Evolutionary conservation across 2,113 vertebrate species (phyloP), one percentile per base, ranked within the genome.

Genomic region (Thunnus thynnus): DNA sequence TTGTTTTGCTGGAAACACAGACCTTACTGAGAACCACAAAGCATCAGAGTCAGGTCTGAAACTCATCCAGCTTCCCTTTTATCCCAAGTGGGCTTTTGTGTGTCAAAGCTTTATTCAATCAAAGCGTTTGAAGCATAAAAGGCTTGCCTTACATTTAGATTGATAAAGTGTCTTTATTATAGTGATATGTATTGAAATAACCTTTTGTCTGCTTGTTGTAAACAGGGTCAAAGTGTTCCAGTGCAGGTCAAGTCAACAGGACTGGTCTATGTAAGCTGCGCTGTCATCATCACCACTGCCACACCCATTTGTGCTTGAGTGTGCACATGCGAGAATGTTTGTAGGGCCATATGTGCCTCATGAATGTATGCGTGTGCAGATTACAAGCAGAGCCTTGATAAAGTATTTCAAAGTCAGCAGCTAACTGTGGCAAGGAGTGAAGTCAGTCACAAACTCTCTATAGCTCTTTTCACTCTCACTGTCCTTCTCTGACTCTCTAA

Each of bases 331-430:
- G 13, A 65, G n/a, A n/a, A 20, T 55, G 54, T 55, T 55, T 55
- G 54, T 55, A 9, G 54, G 54, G 54, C 6, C 54, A 55, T n/a
- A 55, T 55, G 7, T 55, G 16, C 11, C 4, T 55, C 9, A 20
- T 55, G 52, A 20, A 55, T 36, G 20, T 20, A 55, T 55, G 51
- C n/a, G 51, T 13, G 51, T 54, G n/a, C 25, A 30, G 58, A 83
- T 80, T 48, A 81, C n/a, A 25, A 64, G 47, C 61, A 71, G 30
- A 68, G 76, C 63, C 47, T 64, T 48, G 83, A 83, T 71, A 72
- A 88, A 86, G 75, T 57, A 83, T 90, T 82, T 80, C 50, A 78
- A 57, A 62, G 62, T 73, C 16, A n/a, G 17, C 56, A 67, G 74
- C 41, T 82, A 87, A 89, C 71, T 84, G 78, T 76, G 18, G 25